phyloP scores from a whole-genome alignment of 2,113 vertebrate species.

The Pterocles orientalis region DNA sequence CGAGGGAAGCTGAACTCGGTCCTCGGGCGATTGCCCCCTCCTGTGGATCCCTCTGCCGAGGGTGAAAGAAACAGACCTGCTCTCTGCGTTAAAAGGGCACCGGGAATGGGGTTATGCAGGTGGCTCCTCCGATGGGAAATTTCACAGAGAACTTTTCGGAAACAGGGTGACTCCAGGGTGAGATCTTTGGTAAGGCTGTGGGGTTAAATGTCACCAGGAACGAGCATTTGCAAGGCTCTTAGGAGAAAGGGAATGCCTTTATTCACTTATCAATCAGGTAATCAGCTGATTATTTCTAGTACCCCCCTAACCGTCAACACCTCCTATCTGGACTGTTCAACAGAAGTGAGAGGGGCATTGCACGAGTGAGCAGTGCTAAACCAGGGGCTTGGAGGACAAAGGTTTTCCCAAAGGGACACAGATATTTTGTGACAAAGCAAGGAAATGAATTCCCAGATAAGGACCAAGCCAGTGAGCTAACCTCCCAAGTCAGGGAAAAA shows the following conservation, averaged over 20 bases:
- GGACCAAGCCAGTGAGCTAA: background rate
- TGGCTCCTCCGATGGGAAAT: background rate
- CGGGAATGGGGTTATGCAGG: fast-evolving
- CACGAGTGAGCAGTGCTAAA: background rate
- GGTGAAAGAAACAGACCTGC: background rate
- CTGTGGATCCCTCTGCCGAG: background rate
- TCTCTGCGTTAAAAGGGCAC: no score
- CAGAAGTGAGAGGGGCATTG: background rate
- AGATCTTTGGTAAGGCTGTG: background rate
- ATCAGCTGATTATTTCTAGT: background rate
- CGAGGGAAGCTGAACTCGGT: background rate
- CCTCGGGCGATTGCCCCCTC: background rate
- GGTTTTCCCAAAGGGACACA: background rate
- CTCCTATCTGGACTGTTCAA: background rate
- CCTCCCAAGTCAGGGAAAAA: background rate
- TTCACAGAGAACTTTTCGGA: background rate
- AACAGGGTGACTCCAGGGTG: background rate
- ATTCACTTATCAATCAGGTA: fast-evolving
- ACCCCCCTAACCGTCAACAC: background rate
- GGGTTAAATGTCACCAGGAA: background rate
- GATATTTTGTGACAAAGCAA: background rate
- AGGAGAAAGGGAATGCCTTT: background rate
- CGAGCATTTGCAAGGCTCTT: background rate
- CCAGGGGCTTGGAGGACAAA: background rate
- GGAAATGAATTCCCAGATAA: background rate